Conservation (phyloP, 2,888 invertebrate species). For the Troides aeacus region DNA sequence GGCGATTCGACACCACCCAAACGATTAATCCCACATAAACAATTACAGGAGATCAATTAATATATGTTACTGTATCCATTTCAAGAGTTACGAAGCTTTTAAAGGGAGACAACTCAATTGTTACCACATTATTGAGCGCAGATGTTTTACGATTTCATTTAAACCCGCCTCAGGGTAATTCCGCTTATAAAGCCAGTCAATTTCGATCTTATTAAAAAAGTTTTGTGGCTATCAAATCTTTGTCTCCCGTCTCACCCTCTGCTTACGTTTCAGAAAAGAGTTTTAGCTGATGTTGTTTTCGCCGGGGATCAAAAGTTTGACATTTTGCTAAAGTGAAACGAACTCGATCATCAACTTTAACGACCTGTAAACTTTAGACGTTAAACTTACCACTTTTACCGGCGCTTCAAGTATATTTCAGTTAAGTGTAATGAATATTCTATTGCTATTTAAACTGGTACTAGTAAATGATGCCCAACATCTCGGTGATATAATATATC, state of each 20-base stretch:
- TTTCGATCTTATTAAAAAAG: slow-evolving; percentile 53
- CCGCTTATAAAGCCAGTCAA: slow-evolving; percentile 39
- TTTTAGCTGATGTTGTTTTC: slow-evolving; percentile 56
- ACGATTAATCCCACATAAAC: slow-evolving; percentile 69
- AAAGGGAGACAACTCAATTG: slow-evolving; percentile 40
- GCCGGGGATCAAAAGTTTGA: slow-evolving; percentile 55
- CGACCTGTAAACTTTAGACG: slow-evolving; percentile 54
- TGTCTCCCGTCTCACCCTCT: slow-evolving; percentile 30
- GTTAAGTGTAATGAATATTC: slow-evolving; percentile 37
- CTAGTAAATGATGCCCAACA: background rate
- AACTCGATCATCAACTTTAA: slow-evolving; percentile 65
- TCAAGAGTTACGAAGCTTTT: slow-evolving; percentile 34
- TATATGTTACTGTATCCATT: slow-evolving; percentile 56
- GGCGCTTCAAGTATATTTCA: slow-evolving; percentile 41
- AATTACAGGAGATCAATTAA: slow-evolving; percentile 60
- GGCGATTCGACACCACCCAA: slow-evolving; percentile 48
- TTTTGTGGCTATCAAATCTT: slow-evolving; percentile 32
- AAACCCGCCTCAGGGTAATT: slow-evolving; percentile 48
- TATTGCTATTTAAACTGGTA: slow-evolving; percentile 11
- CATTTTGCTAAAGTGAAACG: slow-evolving; percentile 45
- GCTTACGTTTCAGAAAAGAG: slow-evolving; percentile 39
- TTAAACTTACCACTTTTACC: slow-evolving; percentile 52
- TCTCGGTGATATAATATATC: background rate
- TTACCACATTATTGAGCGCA: slow-evolving; percentile 36
- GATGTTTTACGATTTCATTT: slow-evolving; percentile 62